phyloP scores from a whole-genome alignment of 2,888 invertebrate species.

The Cephus rjabovi region DNA sequence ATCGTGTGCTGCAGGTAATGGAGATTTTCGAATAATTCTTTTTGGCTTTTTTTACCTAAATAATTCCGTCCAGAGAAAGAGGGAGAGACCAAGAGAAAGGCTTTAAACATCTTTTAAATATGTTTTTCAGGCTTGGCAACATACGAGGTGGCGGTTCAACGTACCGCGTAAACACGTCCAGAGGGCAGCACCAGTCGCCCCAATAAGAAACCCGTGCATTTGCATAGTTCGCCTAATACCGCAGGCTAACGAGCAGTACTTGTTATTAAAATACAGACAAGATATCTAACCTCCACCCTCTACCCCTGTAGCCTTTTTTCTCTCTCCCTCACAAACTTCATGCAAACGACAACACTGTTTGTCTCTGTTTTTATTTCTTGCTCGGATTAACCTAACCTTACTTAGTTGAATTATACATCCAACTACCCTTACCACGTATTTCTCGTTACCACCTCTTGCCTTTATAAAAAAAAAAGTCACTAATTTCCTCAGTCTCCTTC shows the following conservation, averaged over 20 bases:
- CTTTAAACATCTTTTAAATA: not conserved
- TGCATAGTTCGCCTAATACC: not conserved
- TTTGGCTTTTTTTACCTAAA: not conserved
- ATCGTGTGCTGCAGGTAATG: not conserved
- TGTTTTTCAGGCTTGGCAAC: not conserved
- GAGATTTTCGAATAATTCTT: not conserved
- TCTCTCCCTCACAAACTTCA: not conserved
- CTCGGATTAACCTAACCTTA: not conserved
- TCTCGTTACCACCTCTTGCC: not conserved
- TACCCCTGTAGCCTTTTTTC: not conserved
- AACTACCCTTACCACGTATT: not conserved
- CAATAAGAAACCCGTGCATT: not conserved
- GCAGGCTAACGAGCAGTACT: not conserved
- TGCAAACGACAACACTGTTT: not conserved
- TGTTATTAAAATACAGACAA: not conserved
- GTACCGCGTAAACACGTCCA: not conserved
- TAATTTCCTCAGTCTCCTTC: not conserved
- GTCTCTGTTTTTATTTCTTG: not conserved
- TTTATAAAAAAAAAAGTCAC: not conserved
- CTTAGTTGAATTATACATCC: not conserved
- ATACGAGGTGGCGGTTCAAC: not conserved
- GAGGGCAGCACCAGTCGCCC: not conserved
- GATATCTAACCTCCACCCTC: not conserved
- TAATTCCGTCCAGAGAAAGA: not conserved
- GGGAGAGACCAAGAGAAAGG: not conserved